Base-by-base conservation (phyloP, 2,797 vertebrate genomes). In the Aeoliscus strigatus region DNA sequence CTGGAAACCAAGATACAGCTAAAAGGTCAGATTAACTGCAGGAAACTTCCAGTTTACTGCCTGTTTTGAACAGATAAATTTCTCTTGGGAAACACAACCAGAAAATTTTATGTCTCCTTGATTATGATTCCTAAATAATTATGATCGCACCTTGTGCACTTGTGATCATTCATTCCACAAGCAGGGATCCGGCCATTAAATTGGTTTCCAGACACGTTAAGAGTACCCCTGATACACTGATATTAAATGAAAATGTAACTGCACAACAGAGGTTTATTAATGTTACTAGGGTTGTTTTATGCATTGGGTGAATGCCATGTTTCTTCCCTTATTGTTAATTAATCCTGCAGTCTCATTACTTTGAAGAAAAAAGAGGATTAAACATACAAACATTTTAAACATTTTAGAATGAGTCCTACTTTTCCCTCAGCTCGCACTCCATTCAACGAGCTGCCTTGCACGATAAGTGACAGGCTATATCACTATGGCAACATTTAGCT, bases 21-120 rank as follows among this genome's bases (percentile, higher is more conserved):
- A 43, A 59, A 44, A 43, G 43, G 51, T 15, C 31, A 29, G n/a
- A n/a, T n/a, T n/a, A n/a, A n/a, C n/a, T n/a, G n/a, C 51, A 38
- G 56, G 28, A 66, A 33, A 26, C 40, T 51, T 39, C 39, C 32
- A 57, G 17, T 27, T 52, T 41, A 66, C 50, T 58, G 14, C 39
- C 30, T 6, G 2, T 55, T 40, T 66, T 51, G 59, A 69, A 73
- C 21, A 27, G 41, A 7, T 9, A 55, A 31, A 50, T 67, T 35
- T 32, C 41, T 37, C 29, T 31, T 42, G 27, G 21, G 40, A 57
- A 39, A 60, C 27, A 29, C 33, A 70, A 53, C 27, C 39, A 67
- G 54, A 66, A 69, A 73, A 60, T 49, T 66, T 75, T 61, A 79
- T 46, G 47, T 61, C 62, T 50, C 29, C 60, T 73, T 50, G 62